Evolutionary conservation across 2,113 vertebrate genomes (phyloP).

Genomic region (Struthio camelus): DNA sequence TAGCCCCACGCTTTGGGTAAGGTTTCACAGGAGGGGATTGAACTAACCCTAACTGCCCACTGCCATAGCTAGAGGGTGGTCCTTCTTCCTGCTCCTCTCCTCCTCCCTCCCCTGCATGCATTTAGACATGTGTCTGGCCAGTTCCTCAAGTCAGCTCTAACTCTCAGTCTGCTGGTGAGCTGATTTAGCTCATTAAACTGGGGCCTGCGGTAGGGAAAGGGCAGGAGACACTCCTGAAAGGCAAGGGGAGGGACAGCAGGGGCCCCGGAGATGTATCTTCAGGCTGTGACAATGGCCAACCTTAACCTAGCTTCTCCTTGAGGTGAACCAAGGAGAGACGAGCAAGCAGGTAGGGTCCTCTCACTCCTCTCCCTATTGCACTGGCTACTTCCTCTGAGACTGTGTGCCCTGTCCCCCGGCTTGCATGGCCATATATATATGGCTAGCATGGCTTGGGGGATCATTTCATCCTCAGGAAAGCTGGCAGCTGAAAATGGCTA

Average conservation of each 20-base stretch:
- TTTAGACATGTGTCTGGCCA: background rate
- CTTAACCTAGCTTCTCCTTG: background rate
- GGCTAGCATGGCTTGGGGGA: too few relatives aligned
- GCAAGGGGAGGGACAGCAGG: background rate
- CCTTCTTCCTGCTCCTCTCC: background rate
- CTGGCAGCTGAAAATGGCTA: background rate
- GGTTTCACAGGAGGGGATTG: background rate
- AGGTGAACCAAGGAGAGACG: background rate
- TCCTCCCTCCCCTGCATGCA: background rate
- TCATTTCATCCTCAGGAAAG: background rate
- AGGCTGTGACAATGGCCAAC: background rate
- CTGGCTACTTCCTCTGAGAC: background rate
- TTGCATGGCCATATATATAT: too few relatives aligned
- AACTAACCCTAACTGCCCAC: background rate
- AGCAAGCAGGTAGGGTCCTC: background rate
- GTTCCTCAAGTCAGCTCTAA: background rate
- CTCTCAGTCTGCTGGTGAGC: background rate
- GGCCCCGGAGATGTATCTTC: background rate
- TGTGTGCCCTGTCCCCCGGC: accelerated
- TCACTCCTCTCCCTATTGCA: background rate
- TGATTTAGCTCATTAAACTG: background rate
- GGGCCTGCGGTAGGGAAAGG: background rate
- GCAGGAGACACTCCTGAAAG: background rate
- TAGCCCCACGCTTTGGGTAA: background rate
- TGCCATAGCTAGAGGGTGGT: background rate